Evolutionary conservation across 2,888 invertebrate species (phyloP).

Genomic region (Andrena camellia): DNA sequence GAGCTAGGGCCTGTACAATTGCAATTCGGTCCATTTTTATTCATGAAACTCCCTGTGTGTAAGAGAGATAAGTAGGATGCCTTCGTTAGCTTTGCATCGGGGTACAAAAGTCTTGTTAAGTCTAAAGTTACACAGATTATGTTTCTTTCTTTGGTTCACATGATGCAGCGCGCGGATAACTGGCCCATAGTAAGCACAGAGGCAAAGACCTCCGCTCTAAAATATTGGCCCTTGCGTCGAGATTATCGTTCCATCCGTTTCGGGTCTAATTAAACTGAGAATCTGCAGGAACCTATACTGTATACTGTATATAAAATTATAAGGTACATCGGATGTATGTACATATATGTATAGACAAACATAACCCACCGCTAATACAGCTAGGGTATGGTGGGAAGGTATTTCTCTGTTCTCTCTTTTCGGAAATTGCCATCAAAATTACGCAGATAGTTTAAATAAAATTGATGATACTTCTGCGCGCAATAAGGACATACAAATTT

Average conservation of each 20-base stretch:
- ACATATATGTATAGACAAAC: no score
- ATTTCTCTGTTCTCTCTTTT: no score
- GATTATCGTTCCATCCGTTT: background rate
- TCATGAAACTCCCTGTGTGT: constrained; percentile 52
- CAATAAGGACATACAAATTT: no score
- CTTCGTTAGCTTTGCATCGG: constrained; percentile 56
- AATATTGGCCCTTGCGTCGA: background rate
- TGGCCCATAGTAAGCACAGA: constrained; percentile 15
- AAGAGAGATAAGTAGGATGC: constrained; percentile 65
- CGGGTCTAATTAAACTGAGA: background rate
- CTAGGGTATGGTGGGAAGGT: no score
- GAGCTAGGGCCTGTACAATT: constrained; percentile 45
- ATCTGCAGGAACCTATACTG: no score
- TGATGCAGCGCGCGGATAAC: constrained; percentile 39
- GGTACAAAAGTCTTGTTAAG: constrained; percentile 71
- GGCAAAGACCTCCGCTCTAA: constrained; percentile 52
- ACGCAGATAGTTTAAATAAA: no score
- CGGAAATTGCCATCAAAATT: no score
- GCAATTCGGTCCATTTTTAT: constrained; percentile 56
- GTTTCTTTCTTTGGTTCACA: constrained; percentile 64
- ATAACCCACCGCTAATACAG: no score
- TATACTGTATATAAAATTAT: no score
- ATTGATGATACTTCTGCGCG: no score
- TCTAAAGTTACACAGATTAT: constrained; percentile 49
- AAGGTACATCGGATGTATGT: no score